Evolutionary conservation across 2,797 vertebrate genomes (phyloP).

Genomic region (Uromys caudimaculatus): DNA sequence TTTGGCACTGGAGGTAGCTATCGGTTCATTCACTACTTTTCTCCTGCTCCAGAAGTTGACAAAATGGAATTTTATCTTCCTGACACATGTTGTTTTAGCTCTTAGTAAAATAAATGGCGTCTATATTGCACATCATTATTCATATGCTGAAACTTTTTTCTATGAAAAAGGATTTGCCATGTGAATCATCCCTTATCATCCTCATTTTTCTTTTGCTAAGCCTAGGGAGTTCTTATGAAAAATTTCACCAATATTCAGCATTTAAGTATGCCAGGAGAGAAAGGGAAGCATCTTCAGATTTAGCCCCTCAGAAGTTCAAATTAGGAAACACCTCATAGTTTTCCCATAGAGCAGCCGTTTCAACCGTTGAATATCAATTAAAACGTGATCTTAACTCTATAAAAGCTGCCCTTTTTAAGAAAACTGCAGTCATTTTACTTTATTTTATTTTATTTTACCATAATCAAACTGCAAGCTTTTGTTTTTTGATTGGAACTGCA

Average conservation of each 20-base stretch:
- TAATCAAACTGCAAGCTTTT: background rate
- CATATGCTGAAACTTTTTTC: conserved; percentile 66
- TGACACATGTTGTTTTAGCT: conserved; percentile 76
- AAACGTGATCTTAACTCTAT: conserved; percentile 41
- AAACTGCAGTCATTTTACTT: background rate
- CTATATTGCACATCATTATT: conserved; percentile 75
- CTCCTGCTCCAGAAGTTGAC: conserved; percentile 53
- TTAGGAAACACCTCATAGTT: conserved; percentile 5
- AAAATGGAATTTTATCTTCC: conserved; percentile 78
- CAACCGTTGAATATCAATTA: background rate
- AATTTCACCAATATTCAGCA: conserved; percentile 63
- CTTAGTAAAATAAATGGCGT: conserved; percentile 78
- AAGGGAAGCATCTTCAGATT: background rate
- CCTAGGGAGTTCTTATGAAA: conserved; percentile 53
- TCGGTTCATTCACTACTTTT: conserved; percentile 61
- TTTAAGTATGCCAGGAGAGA: conserved; percentile 29
- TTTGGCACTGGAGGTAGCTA: conserved; percentile 48
- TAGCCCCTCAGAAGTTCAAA: conserved; percentile 46
- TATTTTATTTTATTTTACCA: background rate
- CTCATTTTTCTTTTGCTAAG: conserved; percentile 65
- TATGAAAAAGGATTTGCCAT: conserved; percentile 71
- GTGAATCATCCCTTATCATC: conserved; percentile 68
- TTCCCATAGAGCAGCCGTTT: conserved; percentile 20
- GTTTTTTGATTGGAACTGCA: background rate
- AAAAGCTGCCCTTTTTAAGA: conserved; percentile 36